Conservation (phyloP, 2,888 invertebrate genomes). For the Ormia ochracea region DNA sequence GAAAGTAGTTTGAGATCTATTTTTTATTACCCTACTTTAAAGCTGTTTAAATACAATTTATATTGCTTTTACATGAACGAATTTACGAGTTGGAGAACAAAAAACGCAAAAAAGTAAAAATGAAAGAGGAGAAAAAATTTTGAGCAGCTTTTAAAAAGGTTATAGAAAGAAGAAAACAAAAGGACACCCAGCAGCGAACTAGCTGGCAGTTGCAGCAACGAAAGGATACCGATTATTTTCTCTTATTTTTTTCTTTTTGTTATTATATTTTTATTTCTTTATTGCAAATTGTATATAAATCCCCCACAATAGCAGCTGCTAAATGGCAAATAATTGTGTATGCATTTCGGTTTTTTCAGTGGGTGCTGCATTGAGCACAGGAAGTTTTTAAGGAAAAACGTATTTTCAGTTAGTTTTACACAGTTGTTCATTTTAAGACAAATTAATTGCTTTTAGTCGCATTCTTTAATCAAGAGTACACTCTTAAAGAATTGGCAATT, state of each 20-base stretch:
- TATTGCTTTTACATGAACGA: constrained; percentile 52
- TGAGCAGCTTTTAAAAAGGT: constrained; percentile 33
- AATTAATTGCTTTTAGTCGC: constrained; percentile 18
- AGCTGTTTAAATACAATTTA: constrained; percentile 56
- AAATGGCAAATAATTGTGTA: constrained; percentile 50
- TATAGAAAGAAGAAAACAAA: constrained; percentile 16
- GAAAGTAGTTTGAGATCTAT: constrained; percentile 37
- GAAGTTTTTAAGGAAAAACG: constrained; percentile 30
- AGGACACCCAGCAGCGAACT: not conserved
- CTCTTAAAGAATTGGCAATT: not conserved
- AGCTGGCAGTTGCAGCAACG: not conserved
- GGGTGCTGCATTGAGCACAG: constrained; percentile 4
- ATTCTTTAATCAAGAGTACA: not conserved
- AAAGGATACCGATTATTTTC: not conserved
- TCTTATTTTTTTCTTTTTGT: too few relatives aligned
- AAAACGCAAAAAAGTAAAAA: not conserved
- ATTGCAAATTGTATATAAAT: constrained; percentile 43
- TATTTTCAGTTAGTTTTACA: not conserved
- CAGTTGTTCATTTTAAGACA: too few relatives aligned
- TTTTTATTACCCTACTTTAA: constrained; percentile 52
- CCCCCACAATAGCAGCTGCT: constrained; percentile 49
- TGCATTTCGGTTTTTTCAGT: constrained; percentile 13
- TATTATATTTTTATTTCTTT: not conserved
- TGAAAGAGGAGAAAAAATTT: constrained; percentile 10
- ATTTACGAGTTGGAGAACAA: constrained; percentile 12